Evolutionary conservation across 2,888 invertebrate genomes (phyloP), one percentile per base, ranked within the genome.

Genomic region (Melitaea athalia): DNA sequence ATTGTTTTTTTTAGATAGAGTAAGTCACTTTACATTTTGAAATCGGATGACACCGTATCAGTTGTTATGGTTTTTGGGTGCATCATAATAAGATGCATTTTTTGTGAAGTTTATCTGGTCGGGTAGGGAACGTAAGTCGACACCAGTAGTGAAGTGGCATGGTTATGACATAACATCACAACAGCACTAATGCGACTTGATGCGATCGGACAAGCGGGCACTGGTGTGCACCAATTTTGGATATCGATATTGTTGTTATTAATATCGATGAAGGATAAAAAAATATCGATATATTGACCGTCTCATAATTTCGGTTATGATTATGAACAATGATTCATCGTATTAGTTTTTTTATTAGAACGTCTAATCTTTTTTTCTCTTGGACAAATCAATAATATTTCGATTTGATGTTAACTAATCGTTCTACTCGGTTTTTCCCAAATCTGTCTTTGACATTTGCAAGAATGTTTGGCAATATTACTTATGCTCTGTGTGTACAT

Each of bases 81-180:
- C 63, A 61, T 57, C 59, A 59, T 63, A 45, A 45, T 45, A 64
- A 61, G 62, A 66, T 72, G 59, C 50, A 59, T 68, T 71, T 73
- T 70, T 69, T 64, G 47, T 63, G 24, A 52, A 63, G 42, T 57
- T 57, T 57, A 64, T 64, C 63, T 60, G 62, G 60, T 64, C 73
- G 69, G 57, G 66, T 55, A 55, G 52, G 24, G 74, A 72, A 74
- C 82, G 90, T 86, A 89, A 91, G 72, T 45, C 59, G 78, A 90
- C 79, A 88, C 85, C 81, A 71, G 79, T 78, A 76, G 78, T 81
- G 75, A 76, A 82, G 85, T 85, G 85, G 83, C 84, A 84, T 80
- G 79, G 77, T 81, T 81, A 81, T 85, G 85, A 86, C 86, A 87
- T 78, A 88, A 86, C 85, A 86, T 77, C 77, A 80, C 78, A 75